phyloP scores from a whole-genome alignment of 2,888 invertebrate genomes.

The Lycaena phlaeas region DNA sequence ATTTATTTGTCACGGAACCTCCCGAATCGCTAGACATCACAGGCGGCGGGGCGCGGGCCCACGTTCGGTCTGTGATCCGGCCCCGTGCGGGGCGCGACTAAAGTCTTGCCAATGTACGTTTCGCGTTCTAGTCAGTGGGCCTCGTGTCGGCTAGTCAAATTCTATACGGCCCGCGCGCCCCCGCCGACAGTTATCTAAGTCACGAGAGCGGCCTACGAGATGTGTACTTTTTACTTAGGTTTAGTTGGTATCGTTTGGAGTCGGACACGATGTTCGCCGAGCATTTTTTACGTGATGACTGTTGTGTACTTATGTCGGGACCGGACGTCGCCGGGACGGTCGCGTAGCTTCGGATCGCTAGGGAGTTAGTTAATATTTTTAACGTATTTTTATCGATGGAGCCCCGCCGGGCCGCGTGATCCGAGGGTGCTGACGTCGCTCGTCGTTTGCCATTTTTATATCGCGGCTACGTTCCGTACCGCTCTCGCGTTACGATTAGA shows the following conservation, averaged over 20 bases:
- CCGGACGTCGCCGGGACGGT: constrained; percentile 51
- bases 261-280: constrained; percentile 48
- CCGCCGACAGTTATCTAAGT: constrained; percentile 43
- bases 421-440: not conserved
- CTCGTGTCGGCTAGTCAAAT: constrained; percentile 67
- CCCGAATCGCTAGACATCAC: constrained; percentile 30
- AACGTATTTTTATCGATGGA: constrained; percentile 40
- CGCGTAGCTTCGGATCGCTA: constrained; percentile 60
- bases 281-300: constrained; percentile 41
- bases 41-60: constrained; percentile 18
- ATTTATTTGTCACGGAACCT: constrained; percentile 46
- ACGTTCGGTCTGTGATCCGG: constrained; percentile 6
- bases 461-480: constrained; percentile 2
- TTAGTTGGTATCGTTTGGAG: constrained; percentile 33
- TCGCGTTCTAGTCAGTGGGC: constrained; percentile 66
- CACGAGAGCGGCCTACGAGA: constrained; percentile 57
- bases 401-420: constrained; percentile 23
- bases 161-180: constrained; percentile 20
- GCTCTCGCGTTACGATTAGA: not conserved
- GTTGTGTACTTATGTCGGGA: constrained; percentile 24
- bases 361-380: constrained; percentile 55
- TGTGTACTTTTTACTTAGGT: constrained; percentile 48
- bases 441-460: constrained; percentile 2
- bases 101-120: constrained; percentile 60
- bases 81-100: constrained; percentile 13